phyloP scores from a whole-genome alignment of 2,888 invertebrate genomes.

The Euclidia mi region DNA sequence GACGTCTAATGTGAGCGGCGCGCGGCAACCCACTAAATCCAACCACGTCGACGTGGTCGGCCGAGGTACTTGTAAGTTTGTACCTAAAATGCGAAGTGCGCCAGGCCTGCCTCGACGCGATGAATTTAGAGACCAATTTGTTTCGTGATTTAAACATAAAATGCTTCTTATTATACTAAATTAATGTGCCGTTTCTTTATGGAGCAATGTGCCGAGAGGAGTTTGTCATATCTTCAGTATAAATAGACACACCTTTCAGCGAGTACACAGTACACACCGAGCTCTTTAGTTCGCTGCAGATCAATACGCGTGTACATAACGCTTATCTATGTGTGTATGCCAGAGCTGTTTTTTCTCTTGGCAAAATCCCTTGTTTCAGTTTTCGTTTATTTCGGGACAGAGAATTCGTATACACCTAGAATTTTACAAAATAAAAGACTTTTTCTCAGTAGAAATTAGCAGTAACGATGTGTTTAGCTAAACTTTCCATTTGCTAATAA shows the following conservation, averaged over 20 bases:
- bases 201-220: constrained; percentile 29
- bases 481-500: constrained; percentile 17
- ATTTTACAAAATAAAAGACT: constrained; percentile 53
- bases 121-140: constrained; percentile 4
- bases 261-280: constrained; percentile 56
- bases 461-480: constrained; percentile 22
- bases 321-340: constrained; percentile 41
- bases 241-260: constrained; percentile 64
- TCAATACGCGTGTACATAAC: constrained; percentile 46
- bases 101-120: too few relatives aligned
- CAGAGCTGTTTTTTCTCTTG: constrained; percentile 74
- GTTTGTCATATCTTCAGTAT: constrained; percentile 59
- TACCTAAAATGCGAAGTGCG: too few relatives aligned
- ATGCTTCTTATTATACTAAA: constrained; percentile 12
- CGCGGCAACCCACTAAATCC: too few relatives aligned
- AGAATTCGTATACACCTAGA: constrained; percentile 67
- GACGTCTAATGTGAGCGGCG: too few relatives aligned
- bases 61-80: too few relatives aligned
- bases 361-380: constrained; percentile 78
- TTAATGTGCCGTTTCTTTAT: constrained; percentile 39
- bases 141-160: not conserved
- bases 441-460: constrained; percentile 50
- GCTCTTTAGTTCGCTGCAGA: constrained; percentile 59
- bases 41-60: too few relatives aligned
- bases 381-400: constrained; percentile 73